Conservation (phyloP, 2,113 vertebrate genomes). For the Hippocampus comes region DNA sequence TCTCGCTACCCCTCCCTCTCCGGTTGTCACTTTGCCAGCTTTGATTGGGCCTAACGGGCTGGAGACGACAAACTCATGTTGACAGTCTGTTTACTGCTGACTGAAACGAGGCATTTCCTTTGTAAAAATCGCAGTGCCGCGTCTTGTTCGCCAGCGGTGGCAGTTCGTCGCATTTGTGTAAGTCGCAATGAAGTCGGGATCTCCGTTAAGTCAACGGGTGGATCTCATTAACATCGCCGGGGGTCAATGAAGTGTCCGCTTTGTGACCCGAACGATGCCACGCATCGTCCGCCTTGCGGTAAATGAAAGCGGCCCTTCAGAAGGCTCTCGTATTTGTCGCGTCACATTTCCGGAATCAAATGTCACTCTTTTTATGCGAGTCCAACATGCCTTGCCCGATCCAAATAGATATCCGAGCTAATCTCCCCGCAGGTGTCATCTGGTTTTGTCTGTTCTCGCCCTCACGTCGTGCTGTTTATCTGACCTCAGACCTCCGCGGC, state of each 20-base stretch:
- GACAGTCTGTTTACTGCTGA: conserved; percentile 47
- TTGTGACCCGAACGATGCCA: conserved; percentile 56
- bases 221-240: conserved; percentile 59
- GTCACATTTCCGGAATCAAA: conserved; percentile 12
- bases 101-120: conserved; percentile 10
- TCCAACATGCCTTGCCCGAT: conserved; percentile 51
- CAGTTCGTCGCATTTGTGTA: too few relatives aligned
- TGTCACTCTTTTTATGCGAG: conserved; percentile 32
- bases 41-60: conserved; percentile 56
- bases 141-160: too few relatives aligned
- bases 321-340: too few relatives aligned
- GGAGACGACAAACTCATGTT: conserved; percentile 39
- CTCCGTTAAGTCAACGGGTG: conserved; percentile 44
- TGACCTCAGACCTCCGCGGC: conserved; percentile 56
- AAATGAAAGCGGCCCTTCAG: not conserved
- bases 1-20: conserved; percentile 38
- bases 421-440: conserved; percentile 63
- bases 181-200: conserved; percentile 10
- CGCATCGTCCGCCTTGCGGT: conserved; percentile 62
- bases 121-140: not conserved
- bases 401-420: conserved; percentile 55
- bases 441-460: conserved; percentile 53
- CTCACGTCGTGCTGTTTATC: conserved; percentile 66
- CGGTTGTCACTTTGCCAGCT: conserved; percentile 55
- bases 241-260: conserved; percentile 48